Conservation (phyloP, 1,140 invertebrate species). For the Habropoda laboriosa region DNA sequence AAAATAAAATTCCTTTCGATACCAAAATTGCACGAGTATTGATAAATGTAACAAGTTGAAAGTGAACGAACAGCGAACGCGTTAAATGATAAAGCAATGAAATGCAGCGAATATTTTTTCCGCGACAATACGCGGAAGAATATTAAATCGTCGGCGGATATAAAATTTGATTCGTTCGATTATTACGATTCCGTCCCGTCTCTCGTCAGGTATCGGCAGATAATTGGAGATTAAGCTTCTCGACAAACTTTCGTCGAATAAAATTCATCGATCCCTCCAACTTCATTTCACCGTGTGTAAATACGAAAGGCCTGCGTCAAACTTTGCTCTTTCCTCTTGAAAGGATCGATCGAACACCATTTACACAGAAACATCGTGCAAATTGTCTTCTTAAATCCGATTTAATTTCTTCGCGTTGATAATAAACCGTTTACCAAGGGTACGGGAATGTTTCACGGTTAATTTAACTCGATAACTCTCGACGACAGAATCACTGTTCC, state of each 20-base stretch:
- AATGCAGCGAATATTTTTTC: neutral
- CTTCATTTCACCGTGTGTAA: slow-evolving; percentile 23
- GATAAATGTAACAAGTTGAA: too few relatives aligned
- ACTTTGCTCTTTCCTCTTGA: slow-evolving; percentile 1
- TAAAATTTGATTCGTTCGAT: neutral
- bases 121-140: neutral
- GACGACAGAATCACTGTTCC: too few relatives aligned
- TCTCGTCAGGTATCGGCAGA: slow-evolving; percentile 34
- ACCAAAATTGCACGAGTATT: too few relatives aligned
- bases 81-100: too few relatives aligned
- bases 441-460: neutral
- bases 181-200: slow-evolving; percentile 45
- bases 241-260: slow-evolving; percentile 15
- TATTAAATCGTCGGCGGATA: neutral
- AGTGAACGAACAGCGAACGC: too few relatives aligned
- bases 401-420: neutral
- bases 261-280: neutral
- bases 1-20: too few relatives aligned
- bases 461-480: neutral
- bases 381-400: neutral
- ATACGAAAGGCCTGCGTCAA: neutral
- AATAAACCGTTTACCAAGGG: neutral
- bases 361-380: neutral
- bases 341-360: neutral
- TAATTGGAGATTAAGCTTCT: slow-evolving; percentile 69